Base-by-base conservation (phyloP, 2,888 invertebrate genomes). In the Malthinus seriepunctatus region DNA sequence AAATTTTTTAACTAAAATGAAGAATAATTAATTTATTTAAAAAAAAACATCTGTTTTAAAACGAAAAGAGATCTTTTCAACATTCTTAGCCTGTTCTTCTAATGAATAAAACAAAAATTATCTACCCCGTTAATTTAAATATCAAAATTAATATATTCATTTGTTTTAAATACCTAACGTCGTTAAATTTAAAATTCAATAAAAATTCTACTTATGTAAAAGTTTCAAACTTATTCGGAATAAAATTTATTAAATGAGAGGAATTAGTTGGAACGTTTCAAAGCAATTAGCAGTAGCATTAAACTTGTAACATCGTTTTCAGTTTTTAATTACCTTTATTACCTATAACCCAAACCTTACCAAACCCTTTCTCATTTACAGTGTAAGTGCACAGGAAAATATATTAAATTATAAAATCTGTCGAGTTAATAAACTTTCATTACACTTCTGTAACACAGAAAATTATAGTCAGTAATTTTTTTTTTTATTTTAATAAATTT, bases 281-380 rank as follows among this genome's bases (percentile, higher is more conserved):
- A 37, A 32, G 38, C 32, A 50, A 50, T 50, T 50, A 50, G 50
- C 39, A 39, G 38, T 39, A 39, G 32, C 39, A 50, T 50, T 50
- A 50, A 50, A 50, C 50, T 50, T 50, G 39, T 50, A 50, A 50
- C 50, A 50, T 38, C 50, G 50, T 37, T 50, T 38, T 50, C 49
- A 50, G 49, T 50, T 50, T 50, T 50, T 37, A 38, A 50, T 50
- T 32, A 38, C 49, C 39, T 42, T 42, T 42, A 42, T 42, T 42
- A 42, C 39, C 39, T 42, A 42, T 42, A 42, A 23, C 39, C 23
- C 23, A 23, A 23, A 42, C 39, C 39, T 15, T 23, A 15, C 39
- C 14, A 12, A 15, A 15, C 14, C 14, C 39, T 42, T 42, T 42
- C 14, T 15, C 23, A 42, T 42, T 42, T 42, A 14, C 38, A 38